Percentiles rank a stretch among this genome's conserved stretches.
These are phyloP conservation scores for Leguminivora glycinivorella DNA, from an alignment of 1,140 invertebrate genomes.

Conservation along the genomic window DNA sequence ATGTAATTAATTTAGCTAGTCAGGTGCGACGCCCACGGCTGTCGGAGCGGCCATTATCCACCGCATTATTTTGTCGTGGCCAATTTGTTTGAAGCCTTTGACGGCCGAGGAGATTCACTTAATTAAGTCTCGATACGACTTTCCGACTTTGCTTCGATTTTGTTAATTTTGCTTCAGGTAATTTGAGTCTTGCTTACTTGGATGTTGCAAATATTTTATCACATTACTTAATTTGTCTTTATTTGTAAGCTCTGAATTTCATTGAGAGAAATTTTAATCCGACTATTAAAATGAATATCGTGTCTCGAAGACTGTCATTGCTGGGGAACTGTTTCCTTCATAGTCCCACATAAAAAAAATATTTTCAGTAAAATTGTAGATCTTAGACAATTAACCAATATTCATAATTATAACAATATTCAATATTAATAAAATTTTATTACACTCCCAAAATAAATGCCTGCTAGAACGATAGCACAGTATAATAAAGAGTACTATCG, in stretches of 20 bases:
- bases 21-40: constrained; percentile 70
- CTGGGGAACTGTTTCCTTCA: no score
- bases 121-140: constrained; percentile 61
- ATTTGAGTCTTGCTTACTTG: constrained; percentile 29
- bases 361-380: no score
- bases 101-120: constrained; percentile 67
- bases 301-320: no score
- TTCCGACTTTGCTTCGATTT: constrained; percentile 49
- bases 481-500: no score
- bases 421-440: no score
- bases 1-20: constrained; percentile 77
- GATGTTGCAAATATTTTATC: not conserved
- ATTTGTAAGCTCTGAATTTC: not conserved
- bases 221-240: not conserved
- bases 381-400: no score
- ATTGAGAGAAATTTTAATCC: not conserved
- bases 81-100: constrained; percentile 78
- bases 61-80: constrained; percentile 73
- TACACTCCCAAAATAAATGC: no score
- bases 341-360: no score
- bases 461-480: no score
- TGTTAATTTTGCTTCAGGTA: constrained; percentile 40
- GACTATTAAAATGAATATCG: no score
- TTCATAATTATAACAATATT: no score
- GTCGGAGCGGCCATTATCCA: constrained; percentile 72